Conservation (phyloP, 1,140 invertebrate species). For the Metaphire vulgaris region DNA sequence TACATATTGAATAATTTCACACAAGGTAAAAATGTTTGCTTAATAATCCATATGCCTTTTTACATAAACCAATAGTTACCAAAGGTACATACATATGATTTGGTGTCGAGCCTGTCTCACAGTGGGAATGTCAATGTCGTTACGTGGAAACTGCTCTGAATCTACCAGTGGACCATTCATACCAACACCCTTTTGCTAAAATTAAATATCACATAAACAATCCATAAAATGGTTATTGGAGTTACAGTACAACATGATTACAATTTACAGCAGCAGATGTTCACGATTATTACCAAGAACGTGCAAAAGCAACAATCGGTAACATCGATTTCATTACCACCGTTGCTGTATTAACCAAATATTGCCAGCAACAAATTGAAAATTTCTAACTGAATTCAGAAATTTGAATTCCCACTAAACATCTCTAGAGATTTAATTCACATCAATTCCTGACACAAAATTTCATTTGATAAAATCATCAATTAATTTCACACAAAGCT, state of each 20-base stretch:
- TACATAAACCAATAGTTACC: too few species aligned
- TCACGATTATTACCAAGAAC: too few species aligned
- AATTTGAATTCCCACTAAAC: too few species aligned
- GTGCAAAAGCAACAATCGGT: too few species aligned
- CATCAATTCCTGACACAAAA: background rate
- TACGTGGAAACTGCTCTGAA: constrained; percentile 73
- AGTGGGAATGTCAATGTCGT: constrained; percentile 84
- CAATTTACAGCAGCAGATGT: background rate
- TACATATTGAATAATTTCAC: too few species aligned
- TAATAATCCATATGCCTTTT: too few species aligned
- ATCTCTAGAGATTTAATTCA: too few species aligned
- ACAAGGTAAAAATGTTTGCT: too few species aligned
- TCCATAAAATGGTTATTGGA: background rate
- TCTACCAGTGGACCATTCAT: constrained; percentile 83
- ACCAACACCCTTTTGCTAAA: constrained; percentile 68
- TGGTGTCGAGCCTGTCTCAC: constrained; percentile 75
- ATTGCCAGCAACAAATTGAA: too few species aligned
- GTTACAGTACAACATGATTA: background rate
- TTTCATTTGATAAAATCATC: background rate
- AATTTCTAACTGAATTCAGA: too few species aligned
- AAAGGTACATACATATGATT: constrained; percentile 70
- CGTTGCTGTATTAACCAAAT: too few species aligned
- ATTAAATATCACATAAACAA: constrained; percentile 23
- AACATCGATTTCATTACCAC: too few species aligned
- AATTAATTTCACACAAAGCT: background rate